Percentiles rank a stretch among this genome's conserved stretches.
phyloP scores from a whole-genome alignment of 2,888 invertebrate genomes.

The Drosophila recens region DNA sequence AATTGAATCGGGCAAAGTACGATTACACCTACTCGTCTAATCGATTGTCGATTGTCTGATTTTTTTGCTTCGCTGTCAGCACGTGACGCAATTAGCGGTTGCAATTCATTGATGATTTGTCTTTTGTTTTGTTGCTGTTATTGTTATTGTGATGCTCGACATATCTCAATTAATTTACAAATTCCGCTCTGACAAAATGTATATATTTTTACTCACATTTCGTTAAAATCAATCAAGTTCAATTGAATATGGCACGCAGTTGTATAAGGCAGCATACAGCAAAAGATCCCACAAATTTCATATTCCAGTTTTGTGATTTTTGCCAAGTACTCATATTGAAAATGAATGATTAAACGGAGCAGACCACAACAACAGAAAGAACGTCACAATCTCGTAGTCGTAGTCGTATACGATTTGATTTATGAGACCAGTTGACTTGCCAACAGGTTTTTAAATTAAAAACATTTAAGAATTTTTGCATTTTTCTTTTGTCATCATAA shows the following conservation, averaged over 20 bases:
- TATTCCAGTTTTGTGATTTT: slow-evolving; percentile 76
- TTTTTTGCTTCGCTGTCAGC: slow-evolving; percentile 22
- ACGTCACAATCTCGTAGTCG: slow-evolving; percentile 10
- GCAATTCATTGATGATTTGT: slow-evolving; percentile 61
- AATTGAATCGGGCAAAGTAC: slow-evolving; percentile 44
- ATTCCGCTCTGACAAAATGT: slow-evolving; percentile 40
- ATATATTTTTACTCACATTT: slow-evolving; percentile 58
- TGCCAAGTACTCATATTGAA: slow-evolving; percentile 44
- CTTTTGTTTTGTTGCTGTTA: slow-evolving; percentile 9
- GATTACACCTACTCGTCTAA: slow-evolving; percentile 32
- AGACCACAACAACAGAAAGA: slow-evolving; percentile 13
- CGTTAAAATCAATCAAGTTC: slow-evolving; percentile 79
- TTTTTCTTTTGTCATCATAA: slow-evolving; percentile 21
- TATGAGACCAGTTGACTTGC: slow-evolving; percentile 30
- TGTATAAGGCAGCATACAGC: slow-evolving; percentile 19
- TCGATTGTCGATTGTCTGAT: slow-evolving; percentile 36
- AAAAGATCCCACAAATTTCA: slow-evolving; percentile 39
- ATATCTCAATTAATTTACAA: slow-evolving; percentile 65
- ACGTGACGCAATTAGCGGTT: slow-evolving; percentile 59
- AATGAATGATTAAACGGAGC: slow-evolving; percentile 15
- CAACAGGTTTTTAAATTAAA: slow-evolving; percentile 54
- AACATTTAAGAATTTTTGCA: slow-evolving; percentile 35
- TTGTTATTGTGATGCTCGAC: slow-evolving; percentile 27
- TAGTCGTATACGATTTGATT: slow-evolving; percentile 39
- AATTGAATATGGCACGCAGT: slow-evolving; percentile 54